These are phyloP conservation scores for Characodon lateralis DNA, from an alignment of 2,797 vertebrate species.

Conservation along the genomic window DNA sequence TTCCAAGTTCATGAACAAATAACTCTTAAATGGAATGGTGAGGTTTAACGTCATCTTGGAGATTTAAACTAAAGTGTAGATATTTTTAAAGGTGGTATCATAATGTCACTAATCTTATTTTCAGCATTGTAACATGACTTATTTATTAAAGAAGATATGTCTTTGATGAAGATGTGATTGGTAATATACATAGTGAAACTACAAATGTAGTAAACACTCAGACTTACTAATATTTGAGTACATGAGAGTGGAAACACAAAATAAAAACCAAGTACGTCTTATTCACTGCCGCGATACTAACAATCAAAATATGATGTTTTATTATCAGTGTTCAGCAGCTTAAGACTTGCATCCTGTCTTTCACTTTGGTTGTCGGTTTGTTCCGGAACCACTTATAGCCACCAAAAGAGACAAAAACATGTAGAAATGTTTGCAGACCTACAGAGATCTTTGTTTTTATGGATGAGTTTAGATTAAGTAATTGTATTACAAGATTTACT, in stretches of 20 bases:
- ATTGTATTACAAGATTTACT: neutral
- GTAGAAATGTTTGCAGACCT: neutral
- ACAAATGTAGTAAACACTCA: slow-evolving; percentile 38
- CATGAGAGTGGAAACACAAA: neutral
- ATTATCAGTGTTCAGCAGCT: slow-evolving; percentile 12
- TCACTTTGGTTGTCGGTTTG: slow-evolving; percentile 15
- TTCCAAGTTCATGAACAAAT: slow-evolving; percentile 12
- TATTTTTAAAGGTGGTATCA: slow-evolving; percentile 13
- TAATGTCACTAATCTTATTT: slow-evolving; percentile 9
- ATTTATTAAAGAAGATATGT: slow-evolving; percentile 13
- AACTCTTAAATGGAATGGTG: slow-evolving; percentile 15
- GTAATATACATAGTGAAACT: slow-evolving; percentile 20
- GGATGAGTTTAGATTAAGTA: neutral
- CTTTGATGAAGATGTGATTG: neutral
- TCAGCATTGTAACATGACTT: slow-evolving; percentile 38
- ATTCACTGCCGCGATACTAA: slow-evolving; percentile 23
- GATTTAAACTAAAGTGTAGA: slow-evolving; percentile 21
- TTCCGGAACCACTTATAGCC: slow-evolving; percentile 41
- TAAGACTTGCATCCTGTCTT: slow-evolving; percentile 10
- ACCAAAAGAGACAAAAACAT: neutral
- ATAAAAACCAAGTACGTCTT: slow-evolving; percentile 60
- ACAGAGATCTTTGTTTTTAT: neutral
- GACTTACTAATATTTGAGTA: slow-evolving; percentile 10
- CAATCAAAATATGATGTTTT: slow-evolving; percentile 13
- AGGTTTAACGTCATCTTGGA: slow-evolving; percentile 23